Evolutionary conservation across 1,140 invertebrate species (phyloP), one percentile per base, ranked within the genome.

Genomic region (Caenorhabditis remanei): DNA sequence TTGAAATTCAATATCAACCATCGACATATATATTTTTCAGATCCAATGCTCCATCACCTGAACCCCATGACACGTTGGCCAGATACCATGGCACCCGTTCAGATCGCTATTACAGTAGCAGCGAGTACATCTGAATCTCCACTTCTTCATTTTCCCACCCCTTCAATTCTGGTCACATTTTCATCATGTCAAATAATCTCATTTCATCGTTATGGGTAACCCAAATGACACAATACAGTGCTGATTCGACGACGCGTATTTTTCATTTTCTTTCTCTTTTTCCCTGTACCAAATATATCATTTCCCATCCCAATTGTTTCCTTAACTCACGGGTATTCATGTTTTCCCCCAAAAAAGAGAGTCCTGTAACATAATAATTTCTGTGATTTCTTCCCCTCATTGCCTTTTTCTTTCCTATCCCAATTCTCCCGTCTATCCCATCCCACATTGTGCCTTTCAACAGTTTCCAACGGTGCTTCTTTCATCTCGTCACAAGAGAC

Each of bases 181-280:
- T 16, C 50, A 53, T 53, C 50, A 53, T 53, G 50, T 11, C 40
- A 14, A 67, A 67, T 40, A 40, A 67, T 67, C 63, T 67, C 63
- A 32, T 67, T 67, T 40, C 21, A 41, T 67, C 14, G 14, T 71
- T 71, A 71, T 71, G 67, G 67, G 67, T 71, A 71, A 13, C 21
- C 41, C 63, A 40, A 32, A 65, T n/a, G n/a, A 8, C 63, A 46
- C 14, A 71, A 24, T 5, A 71, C n/a, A 79, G 19, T 48, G 41
- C 67, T 79, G 71, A 79, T 79, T 79, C 71, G 71, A 79, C 14
- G 71, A 79, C 71, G 71, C 71, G 71, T 79, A 79, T 79, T 53
- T 79, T 32, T 50, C 21, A 8, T 13, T 50, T 50, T 16, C 16
- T 71, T 43, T 7, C 21, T 40, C 40, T 41, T 40, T 32, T 41